Percentiles rank a stretch among this genome's conserved stretches.
phyloP scores from a whole-genome alignment of 1,140 invertebrate genomes.

The Halesus radiatus region DNA sequence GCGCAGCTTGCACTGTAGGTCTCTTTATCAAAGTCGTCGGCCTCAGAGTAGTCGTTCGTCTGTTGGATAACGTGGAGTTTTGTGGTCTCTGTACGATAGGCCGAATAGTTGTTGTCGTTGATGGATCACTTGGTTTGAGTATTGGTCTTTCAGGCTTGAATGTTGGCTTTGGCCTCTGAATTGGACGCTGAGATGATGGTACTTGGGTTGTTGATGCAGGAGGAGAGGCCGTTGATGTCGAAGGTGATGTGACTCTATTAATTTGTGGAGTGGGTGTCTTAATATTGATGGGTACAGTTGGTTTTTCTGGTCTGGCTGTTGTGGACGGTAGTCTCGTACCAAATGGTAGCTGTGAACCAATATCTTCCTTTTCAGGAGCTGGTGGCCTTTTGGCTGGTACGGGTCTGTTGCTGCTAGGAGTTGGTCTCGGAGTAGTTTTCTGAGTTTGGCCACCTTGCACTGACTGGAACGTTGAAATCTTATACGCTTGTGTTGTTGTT shows the following conservation, averaged over 20 bases:
- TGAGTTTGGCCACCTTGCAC: conserved; percentile 63
- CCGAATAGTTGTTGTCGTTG: conserved; percentile 65
- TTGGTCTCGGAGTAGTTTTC: conserved; percentile 61
- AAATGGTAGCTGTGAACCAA: conserved; percentile 47
- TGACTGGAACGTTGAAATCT: conserved; percentile 71
- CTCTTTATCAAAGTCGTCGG: conserved; percentile 63
- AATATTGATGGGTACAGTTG: conserved; percentile 59
- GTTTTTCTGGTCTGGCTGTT: conserved; percentile 65
- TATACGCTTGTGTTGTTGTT: conserved; percentile 63
- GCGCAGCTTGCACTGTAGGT: not conserved
- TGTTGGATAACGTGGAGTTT: conserved; percentile 63
- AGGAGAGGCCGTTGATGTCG: conserved; percentile 46
- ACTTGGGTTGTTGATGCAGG: conserved; percentile 54
- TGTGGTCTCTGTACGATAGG: conserved; percentile 73
- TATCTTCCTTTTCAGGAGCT: not conserved
- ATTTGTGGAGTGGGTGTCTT: conserved; percentile 60
- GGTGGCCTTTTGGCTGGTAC: not conserved
- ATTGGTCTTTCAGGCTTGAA: conserved; percentile 62
- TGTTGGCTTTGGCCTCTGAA: conserved; percentile 56
- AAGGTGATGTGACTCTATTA: conserved; percentile 50
- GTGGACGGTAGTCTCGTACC: conserved; percentile 53
- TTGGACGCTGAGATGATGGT: conserved; percentile 45
- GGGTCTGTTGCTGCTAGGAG: not conserved
- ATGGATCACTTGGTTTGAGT: conserved; percentile 56
- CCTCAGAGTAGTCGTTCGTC: conserved; percentile 67